Conservation (phyloP, 2,888 invertebrate species). For the Lithophane socia region DNA sequence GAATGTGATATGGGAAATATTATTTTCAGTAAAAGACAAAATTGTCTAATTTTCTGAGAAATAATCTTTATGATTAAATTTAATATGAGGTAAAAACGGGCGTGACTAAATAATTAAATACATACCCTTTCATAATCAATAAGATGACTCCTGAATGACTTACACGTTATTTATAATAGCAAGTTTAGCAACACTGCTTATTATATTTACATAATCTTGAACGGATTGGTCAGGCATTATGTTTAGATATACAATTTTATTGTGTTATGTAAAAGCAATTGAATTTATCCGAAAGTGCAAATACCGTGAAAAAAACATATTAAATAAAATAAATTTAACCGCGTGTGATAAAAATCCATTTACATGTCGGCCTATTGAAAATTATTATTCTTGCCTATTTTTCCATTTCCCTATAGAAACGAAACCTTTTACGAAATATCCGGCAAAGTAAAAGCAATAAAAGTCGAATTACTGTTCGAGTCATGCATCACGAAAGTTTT, state of each 20-base stretch:
- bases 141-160: slow-evolving; percentile 11
- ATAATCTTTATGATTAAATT: neutral
- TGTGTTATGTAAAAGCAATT: slow-evolving; percentile 19
- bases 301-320: slow-evolving; percentile 24
- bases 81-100: neutral
- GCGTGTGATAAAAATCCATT: slow-evolving; percentile 64
- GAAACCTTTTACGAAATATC: slow-evolving; percentile 79
- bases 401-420: slow-evolving; percentile 76
- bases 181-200: slow-evolving; percentile 2
- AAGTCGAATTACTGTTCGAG: slow-evolving; percentile 88
- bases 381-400: slow-evolving; percentile 70
- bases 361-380: slow-evolving; percentile 67
- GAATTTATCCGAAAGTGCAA: slow-evolving; percentile 9
- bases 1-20: neutral
- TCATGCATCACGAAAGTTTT: slow-evolving; percentile 88
- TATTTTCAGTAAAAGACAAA: neutral
- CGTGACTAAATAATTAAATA: neutral
- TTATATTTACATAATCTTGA: slow-evolving; percentile 23
- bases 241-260: slow-evolving; percentile 21
- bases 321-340: slow-evolving; percentile 33
- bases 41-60: neutral
- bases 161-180: slow-evolving; percentile 1
- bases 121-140: slow-evolving; percentile 13
- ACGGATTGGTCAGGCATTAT: slow-evolving; percentile 11
- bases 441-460: slow-evolving; percentile 84